Evolutionary conservation across 2,888 invertebrate species (phyloP).

Genomic region (Pterostichus niger): DNA sequence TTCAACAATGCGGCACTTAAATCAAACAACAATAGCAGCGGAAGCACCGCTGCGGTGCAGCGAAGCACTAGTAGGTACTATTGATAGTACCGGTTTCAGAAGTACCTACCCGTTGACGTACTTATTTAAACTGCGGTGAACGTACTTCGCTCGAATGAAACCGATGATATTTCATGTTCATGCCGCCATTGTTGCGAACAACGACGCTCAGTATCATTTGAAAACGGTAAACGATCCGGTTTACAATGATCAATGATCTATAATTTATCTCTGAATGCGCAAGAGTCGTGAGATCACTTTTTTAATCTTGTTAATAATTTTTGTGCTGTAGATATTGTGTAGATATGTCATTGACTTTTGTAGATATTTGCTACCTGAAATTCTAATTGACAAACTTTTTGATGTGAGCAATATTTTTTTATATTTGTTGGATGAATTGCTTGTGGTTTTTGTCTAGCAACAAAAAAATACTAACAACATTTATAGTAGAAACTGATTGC

Average conservation of each 20-base stretch:
- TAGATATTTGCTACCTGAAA: background rate
- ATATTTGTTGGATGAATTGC: slow-evolving; percentile 6
- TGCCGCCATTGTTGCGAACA: slow-evolving; percentile 46
- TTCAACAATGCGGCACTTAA: slow-evolving; percentile 56
- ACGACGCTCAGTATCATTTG: slow-evolving; percentile 48
- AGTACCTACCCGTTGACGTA: slow-evolving; percentile 47
- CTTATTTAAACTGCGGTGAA: slow-evolving; percentile 55
- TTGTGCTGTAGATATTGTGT: slow-evolving; percentile 6
- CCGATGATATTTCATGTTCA: slow-evolving; percentile 43
- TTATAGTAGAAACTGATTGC: background rate
- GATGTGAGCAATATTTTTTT: slow-evolving; percentile 7
- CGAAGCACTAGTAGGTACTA: slow-evolving; percentile 47
- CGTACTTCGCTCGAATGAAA: slow-evolving; percentile 39
- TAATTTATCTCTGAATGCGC: slow-evolving; percentile 34
- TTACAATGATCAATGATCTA: slow-evolving; percentile 60
- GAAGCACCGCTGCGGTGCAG: slow-evolving; percentile 48
- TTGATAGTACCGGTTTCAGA: slow-evolving; percentile 61
- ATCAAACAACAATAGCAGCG: slow-evolving; percentile 60
- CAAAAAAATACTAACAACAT: background rate
- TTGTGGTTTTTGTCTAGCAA: slow-evolving; percentile 6
- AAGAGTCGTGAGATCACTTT: background rate
- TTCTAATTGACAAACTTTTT: background rate
- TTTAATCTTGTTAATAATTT: slow-evolving; percentile 24
- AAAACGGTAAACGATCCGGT: slow-evolving; percentile 58
- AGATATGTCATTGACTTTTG: slow-evolving; percentile 39